Base-by-base conservation (phyloP, 2,797 vertebrate genomes). In the Macropus fuliginosus region DNA sequence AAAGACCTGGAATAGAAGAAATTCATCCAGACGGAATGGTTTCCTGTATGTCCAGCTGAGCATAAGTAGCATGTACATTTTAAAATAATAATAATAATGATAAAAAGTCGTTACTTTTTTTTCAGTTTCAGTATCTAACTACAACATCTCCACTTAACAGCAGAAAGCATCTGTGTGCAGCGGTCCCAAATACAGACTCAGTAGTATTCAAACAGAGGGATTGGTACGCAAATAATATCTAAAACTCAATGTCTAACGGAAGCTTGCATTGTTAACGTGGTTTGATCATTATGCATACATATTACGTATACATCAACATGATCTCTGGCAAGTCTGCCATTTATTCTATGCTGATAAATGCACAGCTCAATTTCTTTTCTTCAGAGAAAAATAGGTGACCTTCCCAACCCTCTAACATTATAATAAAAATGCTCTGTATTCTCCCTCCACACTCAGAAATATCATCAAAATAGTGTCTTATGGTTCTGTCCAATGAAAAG, bases 1-100 rank as follows among this genome's bases (percentile, higher is more conserved):
- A 98, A 98, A 98, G 98, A 98, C 98, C 98, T 98, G 98, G 98
- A 98, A 99, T 97, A 98, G 98, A 98, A 99, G 98, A 98, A 99
- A 99, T 98, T 98, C 98, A 98, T 98, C 98, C 98, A 98, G 98
- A 98, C 95, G 97, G 98, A 98, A 98, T 98, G 98, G 98, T 98
- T 98, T 98, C 98, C 98, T 98, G 96, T 98, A 98, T 98, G 98
- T 98, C 98, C 98, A 99, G 98, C 97, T 98, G 98, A 98, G 98
- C 96, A 94, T 98, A 99, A 99, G 98, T 98, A 99, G 98, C 98
- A 98, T 93, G 91, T 98, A 98, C 98, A 98, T 96, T 98, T 98
- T 98, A 98, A 98, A 97, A 98, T 27, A 40, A 34, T 74, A 74
- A 66, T n/a, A 98, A 96, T 92, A 90, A 55, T 55, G 91, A 96